A percentile compares a stretch with the other conserved stretches of the same genome.
phyloP scores from a whole-genome alignment of 2,888 invertebrate species.

The Chelonus formosanus region DNA sequence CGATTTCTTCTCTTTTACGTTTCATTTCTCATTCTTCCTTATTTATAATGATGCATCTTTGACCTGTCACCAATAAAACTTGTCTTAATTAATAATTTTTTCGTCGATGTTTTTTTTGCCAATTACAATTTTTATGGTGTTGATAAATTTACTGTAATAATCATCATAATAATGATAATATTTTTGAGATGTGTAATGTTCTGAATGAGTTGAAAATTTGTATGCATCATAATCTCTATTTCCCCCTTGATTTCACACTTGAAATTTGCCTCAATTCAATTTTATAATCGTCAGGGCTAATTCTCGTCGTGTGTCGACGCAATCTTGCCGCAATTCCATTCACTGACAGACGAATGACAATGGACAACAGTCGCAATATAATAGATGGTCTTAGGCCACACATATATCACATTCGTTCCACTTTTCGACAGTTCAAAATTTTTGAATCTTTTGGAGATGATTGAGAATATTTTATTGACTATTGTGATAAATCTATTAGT shows the following conservation, averaged over 20 bases:
- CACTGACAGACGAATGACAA: constrained; percentile 17
- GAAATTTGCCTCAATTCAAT: not conserved
- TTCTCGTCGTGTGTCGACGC: constrained; percentile 8
- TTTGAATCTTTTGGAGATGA: no score
- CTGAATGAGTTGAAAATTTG: no score
- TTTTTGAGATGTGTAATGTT: no score
- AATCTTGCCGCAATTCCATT: constrained; percentile 19
- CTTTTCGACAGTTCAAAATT: no score
- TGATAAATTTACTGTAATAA: no score
- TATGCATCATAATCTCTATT: not conserved
- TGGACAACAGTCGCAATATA: constrained; percentile 11
- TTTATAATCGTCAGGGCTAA: constrained; percentile 13
- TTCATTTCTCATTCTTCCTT: not conserved
- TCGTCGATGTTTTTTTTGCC: not conserved
- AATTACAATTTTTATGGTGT: no score
- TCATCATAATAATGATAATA: no score
- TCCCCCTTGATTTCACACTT: not conserved
- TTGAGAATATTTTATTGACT: no score
- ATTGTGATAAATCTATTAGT: no score
- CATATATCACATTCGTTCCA: not conserved
- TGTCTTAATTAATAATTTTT: constrained; percentile 6
- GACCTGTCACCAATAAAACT: constrained; percentile 22
- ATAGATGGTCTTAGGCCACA: not conserved
- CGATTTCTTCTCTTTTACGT: constrained; percentile 6
- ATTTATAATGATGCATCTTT: constrained; percentile 24